Evolutionary conservation across 2,888 invertebrate species (phyloP).

Genomic region (Gryllus longicercus): DNA sequence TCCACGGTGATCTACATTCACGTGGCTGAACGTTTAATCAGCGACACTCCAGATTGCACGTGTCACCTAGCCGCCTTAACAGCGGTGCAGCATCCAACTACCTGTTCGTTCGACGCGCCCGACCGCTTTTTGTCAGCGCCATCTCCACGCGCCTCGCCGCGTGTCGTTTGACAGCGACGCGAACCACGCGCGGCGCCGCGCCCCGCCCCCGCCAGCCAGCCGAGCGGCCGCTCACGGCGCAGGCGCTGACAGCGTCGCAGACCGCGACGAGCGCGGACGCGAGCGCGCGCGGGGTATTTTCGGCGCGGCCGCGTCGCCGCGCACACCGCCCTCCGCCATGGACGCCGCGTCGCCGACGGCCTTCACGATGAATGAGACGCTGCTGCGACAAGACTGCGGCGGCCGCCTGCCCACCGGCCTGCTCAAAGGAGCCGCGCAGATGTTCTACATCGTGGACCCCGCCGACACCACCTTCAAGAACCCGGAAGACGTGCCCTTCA

Average conservation of each 20-base stretch:
- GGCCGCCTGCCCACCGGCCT: not conserved
- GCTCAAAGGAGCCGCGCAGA: conserved; percentile 32
- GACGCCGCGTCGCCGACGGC: not conserved
- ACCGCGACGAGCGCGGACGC: not conserved
- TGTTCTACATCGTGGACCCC: conserved; percentile 71
- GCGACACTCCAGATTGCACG: no score
- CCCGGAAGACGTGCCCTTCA: conserved; percentile 67
- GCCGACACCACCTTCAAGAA: conserved; percentile 61
- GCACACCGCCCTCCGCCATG: not conserved
- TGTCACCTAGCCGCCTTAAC: no score
- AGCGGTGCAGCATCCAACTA: no score
- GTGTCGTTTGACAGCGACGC: no score
- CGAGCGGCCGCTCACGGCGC: no score
- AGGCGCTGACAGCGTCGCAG: not conserved
- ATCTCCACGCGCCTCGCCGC: no score
- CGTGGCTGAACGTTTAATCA: no score
- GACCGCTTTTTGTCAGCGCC: no score
- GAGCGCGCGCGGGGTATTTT: not conserved
- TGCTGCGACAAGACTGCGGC: not conserved
- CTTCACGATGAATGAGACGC: not conserved
- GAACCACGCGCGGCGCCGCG: no score
- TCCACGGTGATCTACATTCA: no score
- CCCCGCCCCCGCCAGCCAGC: no score
- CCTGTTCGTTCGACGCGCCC: no score
- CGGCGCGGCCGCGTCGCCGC: not conserved